Base-by-base conservation (phyloP, 2,113 vertebrate genomes). In the Prunella himalayana region DNA sequence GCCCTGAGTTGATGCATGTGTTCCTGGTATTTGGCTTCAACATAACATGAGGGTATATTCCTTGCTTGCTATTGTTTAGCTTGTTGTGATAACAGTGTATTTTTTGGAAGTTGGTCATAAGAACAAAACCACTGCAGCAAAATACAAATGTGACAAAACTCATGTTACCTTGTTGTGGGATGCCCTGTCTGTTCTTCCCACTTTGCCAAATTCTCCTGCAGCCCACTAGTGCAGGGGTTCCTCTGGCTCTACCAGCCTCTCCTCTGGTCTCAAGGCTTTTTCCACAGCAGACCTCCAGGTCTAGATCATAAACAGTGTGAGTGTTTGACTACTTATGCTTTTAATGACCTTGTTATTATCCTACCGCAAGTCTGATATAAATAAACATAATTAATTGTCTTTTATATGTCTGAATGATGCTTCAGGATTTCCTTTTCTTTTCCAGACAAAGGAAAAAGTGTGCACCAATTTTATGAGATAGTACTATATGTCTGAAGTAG, bases 31-130 rank as follows among this genome's bases (percentile, higher is more conserved):
- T 37, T 68, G 39, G 9, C 35, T 78, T 79, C 57, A 54, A 24
- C 16, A 24, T 30, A 83, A 45, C 39, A 37, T 14, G 44, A 88
- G 20, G 18, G 3, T 61, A 13, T 47, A 41, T 63, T n/a, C 20
- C 54, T 23, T n/a, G 20, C 72, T 90, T 86, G 27, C 56, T 47
- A 4, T 60, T 86, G 33, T 59, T 86, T 33, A 63, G 4, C 60
- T 88, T 80, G 28, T 28, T 79, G 59, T 73, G 56, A 39, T 77
- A 61, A 19, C 5, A 9, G 28, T 31, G 13, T n/a, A 7, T 41
- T 70, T 82, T 75, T 23, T 0, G 4, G 18, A 19, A 2, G 9
- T 39, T 63, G 44, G 4, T 50, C 0, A 0, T 47, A 41, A 12
- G 37, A 45, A 68, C 47, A 66, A 81, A 92, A 51, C 39, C 20